Conservation (phyloP, 2,888 invertebrate species). For the Drosophila anomelani region DNA sequence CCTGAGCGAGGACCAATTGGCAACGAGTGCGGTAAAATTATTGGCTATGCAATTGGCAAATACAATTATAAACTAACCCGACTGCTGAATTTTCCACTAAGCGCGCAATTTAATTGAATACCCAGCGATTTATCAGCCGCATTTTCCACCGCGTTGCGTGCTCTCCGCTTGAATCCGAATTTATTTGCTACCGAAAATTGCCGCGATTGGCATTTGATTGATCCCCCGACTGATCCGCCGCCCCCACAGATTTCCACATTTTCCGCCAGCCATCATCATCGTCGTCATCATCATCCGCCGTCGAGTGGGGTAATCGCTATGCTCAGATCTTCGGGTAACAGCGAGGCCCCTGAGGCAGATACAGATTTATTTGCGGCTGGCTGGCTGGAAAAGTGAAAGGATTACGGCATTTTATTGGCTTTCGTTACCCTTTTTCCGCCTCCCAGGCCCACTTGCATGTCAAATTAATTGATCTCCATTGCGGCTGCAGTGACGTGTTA, state of each 20-base stretch:
- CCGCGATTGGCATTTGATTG: slow-evolving; percentile 62
- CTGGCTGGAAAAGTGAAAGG: slow-evolving; percentile 69
- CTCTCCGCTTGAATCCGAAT: slow-evolving; percentile 42
- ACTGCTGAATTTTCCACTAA: slow-evolving; percentile 50
- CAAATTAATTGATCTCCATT: slow-evolving; percentile 72
- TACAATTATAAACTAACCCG: slow-evolving; percentile 66
- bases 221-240: slow-evolving; percentile 44
- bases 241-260: slow-evolving; percentile 25
- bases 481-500: slow-evolving; percentile 53
- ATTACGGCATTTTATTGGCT: slow-evolving; percentile 61
- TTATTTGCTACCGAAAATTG: slow-evolving; percentile 52
- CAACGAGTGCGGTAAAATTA: slow-evolving; percentile 29
- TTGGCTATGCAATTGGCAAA: slow-evolving; percentile 67
- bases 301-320: slow-evolving; percentile 24
- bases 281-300: slow-evolving; percentile 37
- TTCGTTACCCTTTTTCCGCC: slow-evolving; percentile 59
- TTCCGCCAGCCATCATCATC: slow-evolving; percentile 42
- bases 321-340: slow-evolving; percentile 25
- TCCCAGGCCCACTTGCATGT: slow-evolving; percentile 65
- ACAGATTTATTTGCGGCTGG: slow-evolving; percentile 60
- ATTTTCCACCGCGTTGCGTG: slow-evolving; percentile 40
- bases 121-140: slow-evolving; percentile 54
- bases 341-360: slow-evolving; percentile 33
- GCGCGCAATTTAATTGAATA: slow-evolving; percentile 67
- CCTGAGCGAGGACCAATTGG: neutral